Evolutionary conservation across 35 echinoderm and acorn worm genomes (phyloP), one percentile per base, ranked within the genome.

Genomic region (Nesometra sesokonis): DNA sequence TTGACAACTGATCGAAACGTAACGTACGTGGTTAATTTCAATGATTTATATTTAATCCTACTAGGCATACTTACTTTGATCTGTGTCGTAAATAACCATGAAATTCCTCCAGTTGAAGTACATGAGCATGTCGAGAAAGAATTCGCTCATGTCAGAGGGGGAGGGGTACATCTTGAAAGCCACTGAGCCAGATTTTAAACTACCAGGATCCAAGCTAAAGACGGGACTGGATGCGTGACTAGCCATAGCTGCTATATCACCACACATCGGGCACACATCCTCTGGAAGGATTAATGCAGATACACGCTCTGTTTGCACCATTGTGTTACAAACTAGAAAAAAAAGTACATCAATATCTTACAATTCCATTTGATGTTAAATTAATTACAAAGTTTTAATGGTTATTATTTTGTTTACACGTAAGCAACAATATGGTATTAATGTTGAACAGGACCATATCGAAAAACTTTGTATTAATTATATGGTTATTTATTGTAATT

Each of bases 271-370:
- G 21, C 78, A 80, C 9, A 80, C 31, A 32, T 80, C 78, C 32
- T 67, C 52, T 27, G 52, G 52, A 9, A 67, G 52, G 52, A 67
- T 67, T 19, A 67, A 27, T 67, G 52, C 8, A 9, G 52, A 67
- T 27, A 67, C 52, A 17, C 52, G 52, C 23, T 89, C 86, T 35
- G 86, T 67, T 67, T 67, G 52, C 52, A 67, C 52, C 52, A 67
- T 67, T 9, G 52, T 67, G 21, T 67, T 67, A 19, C 52, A 67
- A 27, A 67, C 52, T 67, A 27, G 8, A 17, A 3, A 43, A 7
- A 43, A 43, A 43, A 7, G 38, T 43, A 43, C 15, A 7, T 43
- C 38, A 43, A 43, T 43, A 43, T n/a, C n/a, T n/a, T n/a, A n/a
- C n/a, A n/a, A n/a, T n/a, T n/a, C n/a, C n/a, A n/a, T n/a, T n/a